Base-by-base conservation (phyloP, 2,888 invertebrate species). In the Euclidia mi region DNA sequence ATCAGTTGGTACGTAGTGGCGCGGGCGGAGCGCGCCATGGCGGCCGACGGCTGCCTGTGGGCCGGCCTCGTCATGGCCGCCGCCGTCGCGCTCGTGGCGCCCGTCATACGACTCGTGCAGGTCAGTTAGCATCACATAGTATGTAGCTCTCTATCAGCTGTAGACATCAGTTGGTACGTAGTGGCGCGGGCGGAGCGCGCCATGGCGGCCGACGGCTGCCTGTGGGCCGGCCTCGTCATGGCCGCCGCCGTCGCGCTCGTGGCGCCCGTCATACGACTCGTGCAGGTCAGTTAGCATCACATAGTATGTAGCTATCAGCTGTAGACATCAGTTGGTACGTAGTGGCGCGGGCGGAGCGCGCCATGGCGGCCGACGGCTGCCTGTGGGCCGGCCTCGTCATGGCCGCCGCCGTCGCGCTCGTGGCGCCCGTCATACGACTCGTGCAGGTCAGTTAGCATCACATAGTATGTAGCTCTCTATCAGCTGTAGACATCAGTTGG, bases 91-190 rank as follows among this genome's bases (percentile, higher is more conserved):
- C 62, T 89, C 12, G 76, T 89, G 37, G 65, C 89, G 29, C 94
- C 94, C 1, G 69, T 80, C 47, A 78, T 86, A 7, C 71, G 88
- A 2, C 88, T 95, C 1, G 58, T 94, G 11, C 94, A 94, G 90
- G 94, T 11, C 6, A 20, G 6, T 6, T 20, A 20, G 4, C 20
- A 20, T 6, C 20, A 20, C n/a, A n/a, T n/a, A n/a, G n/a, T n/a
- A n/a, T n/a, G n/a, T n/a, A n/a, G n/a, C n/a, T n/a, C n/a, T n/a
- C n/a, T n/a, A n/a, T n/a, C n/a, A n/a, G n/a, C n/a, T n/a, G n/a
- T n/a, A n/a, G 99, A 99, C 89, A 99, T 99, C 77, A 98, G 98
- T 83, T 98, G 98, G 78, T 97, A 97, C 65, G 99, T 99, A 78
- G 99, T 99, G 67, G 97, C 97, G 69, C 96, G 98, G 72, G 99